These are phyloP conservation scores for Xestia xanthographa DNA, from an alignment of 2,888 invertebrate species.

Conservation along the genomic window DNA sequence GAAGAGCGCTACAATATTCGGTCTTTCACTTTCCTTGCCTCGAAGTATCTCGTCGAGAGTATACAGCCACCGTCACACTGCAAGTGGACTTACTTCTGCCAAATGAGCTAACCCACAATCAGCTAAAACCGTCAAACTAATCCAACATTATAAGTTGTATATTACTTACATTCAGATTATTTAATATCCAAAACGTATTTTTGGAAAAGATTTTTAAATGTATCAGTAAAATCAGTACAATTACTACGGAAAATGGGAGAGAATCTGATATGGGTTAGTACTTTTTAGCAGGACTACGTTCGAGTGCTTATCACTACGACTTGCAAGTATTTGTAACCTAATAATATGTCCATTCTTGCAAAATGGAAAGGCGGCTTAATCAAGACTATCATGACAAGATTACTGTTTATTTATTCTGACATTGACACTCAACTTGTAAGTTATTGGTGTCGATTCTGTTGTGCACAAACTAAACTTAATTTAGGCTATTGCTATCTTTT, in stretches of 20 bases:
- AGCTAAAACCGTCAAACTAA: neutral
- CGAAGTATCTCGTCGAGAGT: neutral
- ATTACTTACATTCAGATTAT: too few relatives aligned
- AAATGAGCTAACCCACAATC: neutral
- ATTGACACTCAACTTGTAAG: slow-evolving; percentile 1
- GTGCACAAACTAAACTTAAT: too few relatives aligned
- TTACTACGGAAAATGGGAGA: neutral
- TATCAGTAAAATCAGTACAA: neutral
- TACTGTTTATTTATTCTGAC: slow-evolving; percentile 15
- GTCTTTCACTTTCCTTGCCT: neutral
- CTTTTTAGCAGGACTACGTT: neutral
- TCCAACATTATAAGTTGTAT: neutral
- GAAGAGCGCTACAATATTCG: neutral
- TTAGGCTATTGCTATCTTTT: too few relatives aligned
- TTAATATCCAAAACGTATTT: neutral
- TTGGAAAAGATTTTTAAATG: neutral
- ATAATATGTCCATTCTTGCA: neutral
- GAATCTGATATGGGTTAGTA: neutral
- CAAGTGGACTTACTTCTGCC: neutral
- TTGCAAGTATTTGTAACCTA: slow-evolving; percentile 1
- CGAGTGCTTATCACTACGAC: neutral
- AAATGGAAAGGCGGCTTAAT: slow-evolving; percentile 9
- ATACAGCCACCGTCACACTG: neutral
- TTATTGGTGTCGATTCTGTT: too few relatives aligned
- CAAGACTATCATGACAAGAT: slow-evolving; percentile 12